Evolutionary conservation across 2,113 vertebrate genomes (phyloP).

Genomic region (Anhinga rufa): DNA sequence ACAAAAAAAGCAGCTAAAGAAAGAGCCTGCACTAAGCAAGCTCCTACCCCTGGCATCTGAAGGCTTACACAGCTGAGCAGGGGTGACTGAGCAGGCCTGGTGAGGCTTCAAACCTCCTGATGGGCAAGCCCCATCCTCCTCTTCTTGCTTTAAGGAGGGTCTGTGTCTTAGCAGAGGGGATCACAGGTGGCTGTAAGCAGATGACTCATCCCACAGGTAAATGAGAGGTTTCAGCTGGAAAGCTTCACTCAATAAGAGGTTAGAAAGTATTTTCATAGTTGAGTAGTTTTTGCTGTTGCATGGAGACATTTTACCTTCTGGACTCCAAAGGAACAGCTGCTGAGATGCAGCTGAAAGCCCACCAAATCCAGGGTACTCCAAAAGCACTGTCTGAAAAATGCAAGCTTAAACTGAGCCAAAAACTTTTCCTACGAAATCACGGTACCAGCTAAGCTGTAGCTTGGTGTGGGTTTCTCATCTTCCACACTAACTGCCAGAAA

Average conservation of each 20-base stretch:
- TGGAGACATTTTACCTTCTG: not conserved
- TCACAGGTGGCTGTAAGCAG: not conserved
- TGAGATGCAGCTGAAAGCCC: not conserved
- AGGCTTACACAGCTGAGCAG: rapidly evolving
- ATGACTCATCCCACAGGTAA: not conserved
- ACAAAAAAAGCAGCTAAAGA: not conserved
- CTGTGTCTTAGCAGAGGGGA: not conserved
- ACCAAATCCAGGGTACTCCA: not conserved
- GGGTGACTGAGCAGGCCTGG: not conserved
- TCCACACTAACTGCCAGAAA: not conserved
- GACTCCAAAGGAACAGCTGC: not conserved
- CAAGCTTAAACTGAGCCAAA: not conserved
- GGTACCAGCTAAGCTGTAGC: not conserved
- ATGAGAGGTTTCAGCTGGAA: not conserved
- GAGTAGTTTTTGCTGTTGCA: not conserved
- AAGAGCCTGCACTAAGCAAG: not conserved
- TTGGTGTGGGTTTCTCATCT: not conserved
- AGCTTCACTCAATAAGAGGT: not conserved
- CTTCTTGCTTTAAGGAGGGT: not conserved
- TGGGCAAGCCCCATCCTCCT: not conserved
- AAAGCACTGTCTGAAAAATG: not conserved
- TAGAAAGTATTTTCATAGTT: not conserved
- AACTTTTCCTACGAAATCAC: not conserved
- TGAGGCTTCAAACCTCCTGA: rapidly evolving
- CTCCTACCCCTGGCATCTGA: not conserved